phyloP scores from a whole-genome alignment of 1,140 invertebrate genomes.

The Diorhabda carinulata region DNA sequence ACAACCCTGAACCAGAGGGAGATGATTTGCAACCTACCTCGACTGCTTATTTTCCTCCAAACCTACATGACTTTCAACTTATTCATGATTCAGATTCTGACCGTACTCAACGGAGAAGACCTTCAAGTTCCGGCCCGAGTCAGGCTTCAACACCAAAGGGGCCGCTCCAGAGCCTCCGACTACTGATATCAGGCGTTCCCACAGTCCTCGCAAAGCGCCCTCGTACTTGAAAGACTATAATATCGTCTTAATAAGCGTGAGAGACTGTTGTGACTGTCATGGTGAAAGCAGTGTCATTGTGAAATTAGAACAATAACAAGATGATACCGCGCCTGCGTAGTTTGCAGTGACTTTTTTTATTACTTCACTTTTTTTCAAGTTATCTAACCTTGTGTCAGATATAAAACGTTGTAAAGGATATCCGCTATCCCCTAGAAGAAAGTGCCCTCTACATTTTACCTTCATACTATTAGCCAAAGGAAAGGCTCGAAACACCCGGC shows the following conservation, averaged over 20 bases:
- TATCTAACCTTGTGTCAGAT: background rate
- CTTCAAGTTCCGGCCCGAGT: background rate
- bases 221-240: slow-evolving; percentile 20
- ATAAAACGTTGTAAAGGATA: slow-evolving; percentile 30
- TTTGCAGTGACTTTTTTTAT: slow-evolving; percentile 24
- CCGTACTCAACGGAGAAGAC: slow-evolving; percentile 28
- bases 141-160: too few species aligned
- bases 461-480: slow-evolving; percentile 22
- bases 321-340: background rate
- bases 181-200: too few species aligned
- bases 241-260: slow-evolving; percentile 20
- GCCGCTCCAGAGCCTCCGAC: too few species aligned
- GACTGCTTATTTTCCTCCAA: too few species aligned
- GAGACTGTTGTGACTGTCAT: too few species aligned
- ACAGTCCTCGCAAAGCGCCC: slow-evolving; percentile 19
- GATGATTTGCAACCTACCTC: too few species aligned
- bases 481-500: slow-evolving; percentile 26
- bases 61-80: too few species aligned
- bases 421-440: slow-evolving; percentile 32
- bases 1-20: too few species aligned
- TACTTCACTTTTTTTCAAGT: slow-evolving; percentile 31
- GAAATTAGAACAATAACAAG: too few species aligned
- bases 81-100: too few species aligned
- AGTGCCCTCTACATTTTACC: slow-evolving; percentile 26
- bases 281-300: too few species aligned